These are phyloP conservation scores for Murina feae DNA, from an alignment of 2,113 vertebrate genomes.

Conservation along the genomic window DNA sequence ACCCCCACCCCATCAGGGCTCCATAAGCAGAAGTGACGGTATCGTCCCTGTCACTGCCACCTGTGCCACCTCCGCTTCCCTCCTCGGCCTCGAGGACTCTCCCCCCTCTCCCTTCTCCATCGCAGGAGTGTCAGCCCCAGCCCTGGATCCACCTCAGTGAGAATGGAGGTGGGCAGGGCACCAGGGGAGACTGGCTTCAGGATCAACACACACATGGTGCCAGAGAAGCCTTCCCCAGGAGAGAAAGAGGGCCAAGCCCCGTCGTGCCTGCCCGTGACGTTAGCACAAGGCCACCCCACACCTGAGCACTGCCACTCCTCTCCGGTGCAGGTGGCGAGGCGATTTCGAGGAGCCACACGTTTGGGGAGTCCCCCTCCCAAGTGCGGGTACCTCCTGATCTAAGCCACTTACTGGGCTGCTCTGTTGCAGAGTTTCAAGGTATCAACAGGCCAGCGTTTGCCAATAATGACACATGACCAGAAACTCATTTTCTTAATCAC, in stretches of 20 bases:
- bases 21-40: neutral
- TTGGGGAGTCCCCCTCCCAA: neutral
- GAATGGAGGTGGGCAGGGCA: neutral
- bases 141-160: neutral
- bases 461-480: neutral
- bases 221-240: neutral
- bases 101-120: neutral
- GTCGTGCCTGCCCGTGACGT: neutral
- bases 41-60: neutral
- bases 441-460: neutral
- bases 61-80: neutral
- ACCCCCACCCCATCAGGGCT: neutral
- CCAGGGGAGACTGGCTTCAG: neutral
- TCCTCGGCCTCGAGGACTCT: fast-evolving
- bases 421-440: neutral
- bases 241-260: neutral
- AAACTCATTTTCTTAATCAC: slow-evolving; percentile 50
- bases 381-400: neutral
- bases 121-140: neutral
- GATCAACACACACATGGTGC: neutral
- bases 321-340: neutral
- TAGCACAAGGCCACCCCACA: no score
- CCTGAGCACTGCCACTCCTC: neutral
- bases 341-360: neutral
- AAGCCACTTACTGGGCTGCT: neutral